Evolutionary conservation across 2,113 vertebrate species (phyloP), one percentile per base, ranked within the genome.

Genomic region (Python bivittatus): DNA sequence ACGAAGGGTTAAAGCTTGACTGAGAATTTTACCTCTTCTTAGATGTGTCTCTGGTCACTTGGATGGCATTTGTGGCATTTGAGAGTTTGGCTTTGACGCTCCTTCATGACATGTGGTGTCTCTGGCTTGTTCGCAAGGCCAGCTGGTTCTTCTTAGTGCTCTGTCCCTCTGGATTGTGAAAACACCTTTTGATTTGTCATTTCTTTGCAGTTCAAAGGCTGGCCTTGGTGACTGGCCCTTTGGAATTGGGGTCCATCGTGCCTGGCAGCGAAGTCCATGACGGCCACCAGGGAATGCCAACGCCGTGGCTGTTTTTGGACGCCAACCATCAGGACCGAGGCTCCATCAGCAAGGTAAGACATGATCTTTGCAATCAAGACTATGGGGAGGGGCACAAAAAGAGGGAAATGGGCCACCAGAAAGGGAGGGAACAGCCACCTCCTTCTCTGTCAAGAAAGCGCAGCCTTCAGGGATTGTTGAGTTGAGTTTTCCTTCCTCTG

Each of bases 301-400:
- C 25, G 61, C 29, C 25, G 84, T 58, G 0, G 1, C 29, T 4
- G 92, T 15, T 53, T 42, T 48, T 10, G 7, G 94, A 86, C 0
- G 6, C 8, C 89, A 88, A 90, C 4, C 85, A 22, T 56, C 54
- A 11, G 84, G 13, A 48, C 93, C 0, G 0, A 84, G 88, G n/a
- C 90, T 27, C 27, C 52, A 88, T 95, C 38, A 23, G 88, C 27
- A 57, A 97, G 97, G 97, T 98, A 97, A 96, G 94, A 52, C 44
- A 1, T 57, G 44, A 42, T 64, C 53, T 93, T 85, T 52, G 25
- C 9, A 0, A 0, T 6, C 6, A 0, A 64, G 15, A 22, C 56
- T 0, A 0, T 13, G 27, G 56, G 56, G 33, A 79, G 56, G 48
- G 86, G 88, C 88, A 25, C n/a, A 5, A 12, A 61, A 23, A 42